A percentile compares a stretch with the other conserved stretches of the same genome.
These are phyloP conservation scores for Catharus bicknelli DNA, from an alignment of 2,113 vertebrate genomes.

Conservation along the genomic window DNA sequence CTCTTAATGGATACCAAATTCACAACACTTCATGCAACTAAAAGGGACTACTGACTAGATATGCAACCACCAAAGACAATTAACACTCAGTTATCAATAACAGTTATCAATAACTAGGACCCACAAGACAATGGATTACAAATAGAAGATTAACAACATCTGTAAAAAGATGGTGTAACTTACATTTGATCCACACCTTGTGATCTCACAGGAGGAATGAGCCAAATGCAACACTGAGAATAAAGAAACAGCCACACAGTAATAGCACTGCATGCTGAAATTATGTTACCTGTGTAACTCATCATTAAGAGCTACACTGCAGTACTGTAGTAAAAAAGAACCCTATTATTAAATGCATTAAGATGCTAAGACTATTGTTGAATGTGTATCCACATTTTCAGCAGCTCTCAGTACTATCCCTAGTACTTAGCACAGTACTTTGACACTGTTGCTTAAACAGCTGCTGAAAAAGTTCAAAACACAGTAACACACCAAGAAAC, in stretches of 20 bases:
- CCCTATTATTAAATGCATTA: background rate
- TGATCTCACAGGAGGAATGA: background rate
- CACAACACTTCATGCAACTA: background rate
- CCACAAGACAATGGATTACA: background rate
- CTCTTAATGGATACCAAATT: background rate
- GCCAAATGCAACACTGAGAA: background rate
- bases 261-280: background rate
- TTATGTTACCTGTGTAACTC: background rate
- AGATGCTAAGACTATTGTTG: background rate
- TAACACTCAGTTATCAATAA: background rate
- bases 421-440: background rate
- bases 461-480: background rate
- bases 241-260: background rate
- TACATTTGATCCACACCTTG: background rate
- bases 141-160: background rate
- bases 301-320: background rate
- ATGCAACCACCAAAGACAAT: background rate
- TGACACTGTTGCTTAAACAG: background rate
- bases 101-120: background rate
- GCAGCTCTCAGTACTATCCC: background rate
- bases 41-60: background rate
- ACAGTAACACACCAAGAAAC: background rate
- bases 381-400: background rate
- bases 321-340: background rate
- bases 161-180: background rate